These are phyloP conservation scores for Alexandromys fortis DNA, from an alignment of 2,113 vertebrate species.

Conservation along the genomic window DNA sequence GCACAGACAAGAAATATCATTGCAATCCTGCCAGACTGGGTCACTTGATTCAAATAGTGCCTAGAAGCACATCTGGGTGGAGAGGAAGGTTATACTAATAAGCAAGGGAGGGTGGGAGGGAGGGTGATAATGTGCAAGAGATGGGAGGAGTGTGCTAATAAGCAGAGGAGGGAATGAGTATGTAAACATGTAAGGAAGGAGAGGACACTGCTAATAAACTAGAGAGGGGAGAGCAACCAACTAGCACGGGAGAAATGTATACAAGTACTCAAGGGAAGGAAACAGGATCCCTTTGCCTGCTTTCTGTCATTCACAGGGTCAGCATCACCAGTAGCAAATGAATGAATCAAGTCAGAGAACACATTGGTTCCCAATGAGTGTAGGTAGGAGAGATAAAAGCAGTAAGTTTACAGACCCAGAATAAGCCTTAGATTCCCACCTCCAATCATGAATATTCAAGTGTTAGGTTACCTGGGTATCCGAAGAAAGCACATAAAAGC, in stretches of 20 bases:
- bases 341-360: not conserved
- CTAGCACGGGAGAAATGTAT: not conserved
- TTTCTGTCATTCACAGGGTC: not conserved
- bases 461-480: not conserved
- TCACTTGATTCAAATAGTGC: slow-evolving; percentile 23
- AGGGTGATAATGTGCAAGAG: too few relatives aligned
- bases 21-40: slow-evolving; percentile 28
- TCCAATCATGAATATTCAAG: not conserved
- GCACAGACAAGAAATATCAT: slow-evolving; percentile 79
- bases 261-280: not conserved
- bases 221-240: not conserved
- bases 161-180: not conserved
- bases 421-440: not conserved
- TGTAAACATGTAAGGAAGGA: not conserved
- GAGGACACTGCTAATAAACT: not conserved
- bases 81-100: not conserved
- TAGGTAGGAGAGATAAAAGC: not conserved
- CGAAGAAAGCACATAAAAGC: not conserved
- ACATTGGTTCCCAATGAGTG: not conserved
- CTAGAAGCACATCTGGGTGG: not conserved
- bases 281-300: not conserved
- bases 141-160: not conserved
- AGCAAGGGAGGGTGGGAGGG: not conserved
- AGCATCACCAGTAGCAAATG: not conserved
- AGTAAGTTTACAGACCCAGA: not conserved